A percentile compares a stretch with the other conserved stretches of the same genome.
phyloP scores from a whole-genome alignment of 2,888 invertebrate species.

The Aradus depressus region DNA sequence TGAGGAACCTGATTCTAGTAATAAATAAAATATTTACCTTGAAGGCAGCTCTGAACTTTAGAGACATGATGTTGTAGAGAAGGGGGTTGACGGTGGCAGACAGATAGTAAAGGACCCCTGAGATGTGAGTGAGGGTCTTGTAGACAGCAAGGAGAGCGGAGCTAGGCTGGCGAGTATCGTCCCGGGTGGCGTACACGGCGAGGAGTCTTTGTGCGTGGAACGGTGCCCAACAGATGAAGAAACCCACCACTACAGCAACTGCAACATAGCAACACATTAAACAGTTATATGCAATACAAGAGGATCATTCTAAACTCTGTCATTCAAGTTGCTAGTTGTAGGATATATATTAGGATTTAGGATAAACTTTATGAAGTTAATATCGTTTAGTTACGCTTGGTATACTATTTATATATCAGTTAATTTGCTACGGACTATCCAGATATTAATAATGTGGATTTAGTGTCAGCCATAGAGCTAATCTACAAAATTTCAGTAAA shows the following conservation, averaged over 20 bases:
- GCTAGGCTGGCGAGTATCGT: slow-evolving; percentile 18
- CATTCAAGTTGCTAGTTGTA: no score
- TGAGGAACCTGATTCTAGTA: no score
- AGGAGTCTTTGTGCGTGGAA: slow-evolving; percentile 84
- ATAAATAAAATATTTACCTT: slow-evolving; percentile 31
- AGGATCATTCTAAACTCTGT: no score
- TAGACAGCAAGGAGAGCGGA: slow-evolving; percentile 46
- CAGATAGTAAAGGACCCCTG: slow-evolving; percentile 81
- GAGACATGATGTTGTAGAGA: slow-evolving; percentile 88
- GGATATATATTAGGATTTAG: no score
- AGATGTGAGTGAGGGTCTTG: slow-evolving; percentile 62
- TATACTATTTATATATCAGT: no score
- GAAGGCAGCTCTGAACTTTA: slow-evolving; percentile 62
- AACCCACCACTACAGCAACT: slow-evolving; percentile 77
- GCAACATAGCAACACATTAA: slow-evolving; percentile 36
- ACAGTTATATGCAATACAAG: no score
- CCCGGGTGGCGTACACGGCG: slow-evolving; percentile 38
- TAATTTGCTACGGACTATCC: no score
- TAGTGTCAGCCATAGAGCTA: no score
- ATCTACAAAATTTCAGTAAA: no score
- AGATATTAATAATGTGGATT: no score
- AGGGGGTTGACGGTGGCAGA: slow-evolving; percentile 89
- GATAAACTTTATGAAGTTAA: no score
- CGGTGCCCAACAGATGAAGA: slow-evolving; percentile 78
- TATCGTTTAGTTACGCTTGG: no score